These are phyloP conservation scores for Brachyalestes nurse DNA, from an alignment of 2,797 vertebrate genomes.

Conservation along the genomic window DNA sequence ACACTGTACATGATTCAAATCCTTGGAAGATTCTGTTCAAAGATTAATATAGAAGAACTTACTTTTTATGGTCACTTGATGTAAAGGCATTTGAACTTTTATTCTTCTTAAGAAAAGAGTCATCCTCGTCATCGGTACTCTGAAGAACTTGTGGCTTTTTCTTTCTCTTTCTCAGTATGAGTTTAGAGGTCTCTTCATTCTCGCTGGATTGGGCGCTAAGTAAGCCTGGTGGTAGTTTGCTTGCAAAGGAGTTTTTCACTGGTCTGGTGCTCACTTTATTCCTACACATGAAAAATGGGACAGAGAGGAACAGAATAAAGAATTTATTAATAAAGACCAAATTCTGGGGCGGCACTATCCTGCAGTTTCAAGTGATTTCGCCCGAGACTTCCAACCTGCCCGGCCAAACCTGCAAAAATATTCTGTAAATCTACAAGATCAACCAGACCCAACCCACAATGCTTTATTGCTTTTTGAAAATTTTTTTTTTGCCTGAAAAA, in stretches of 20 bases:
- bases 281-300: not conserved
- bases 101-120: not conserved
- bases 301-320: not conserved
- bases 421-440: no score
- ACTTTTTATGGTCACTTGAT: slow-evolving; percentile 2
- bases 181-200: not conserved
- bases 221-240: not conserved
- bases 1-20: not conserved
- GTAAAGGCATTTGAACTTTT: not conserved
- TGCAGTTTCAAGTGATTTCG: no score
- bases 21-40: not conserved
- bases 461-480: no score
- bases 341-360: not conserved
- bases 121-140: slow-evolving; percentile 44
- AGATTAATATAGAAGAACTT: not conserved
- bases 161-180: not conserved
- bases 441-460: no score
- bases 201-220: not conserved
- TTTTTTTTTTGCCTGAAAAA: no score
- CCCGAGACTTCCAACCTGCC: no score
- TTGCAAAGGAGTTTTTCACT: not conserved
- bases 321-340: not conserved
- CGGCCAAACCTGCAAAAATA: no score
- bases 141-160: slow-evolving; percentile 19
- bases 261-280: slow-evolving; percentile 33